Conservation (phyloP, 2,888 invertebrate genomes). For the Pomacea canaliculata region DNA sequence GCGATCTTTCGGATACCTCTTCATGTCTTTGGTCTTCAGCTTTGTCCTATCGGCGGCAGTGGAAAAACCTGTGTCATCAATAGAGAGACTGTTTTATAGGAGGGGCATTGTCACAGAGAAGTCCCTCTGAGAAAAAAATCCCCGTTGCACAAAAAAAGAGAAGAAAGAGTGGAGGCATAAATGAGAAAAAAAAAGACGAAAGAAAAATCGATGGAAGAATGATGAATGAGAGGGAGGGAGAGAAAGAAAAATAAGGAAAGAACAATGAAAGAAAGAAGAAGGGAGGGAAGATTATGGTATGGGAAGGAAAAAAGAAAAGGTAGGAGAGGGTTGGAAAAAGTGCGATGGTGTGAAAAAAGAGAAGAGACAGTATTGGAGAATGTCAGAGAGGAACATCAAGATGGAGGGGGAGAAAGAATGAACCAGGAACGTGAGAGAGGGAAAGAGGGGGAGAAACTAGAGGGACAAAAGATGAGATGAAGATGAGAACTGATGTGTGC, state of each 20-base stretch:
- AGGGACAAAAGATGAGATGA: too few relatives aligned
- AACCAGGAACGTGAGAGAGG: too few relatives aligned
- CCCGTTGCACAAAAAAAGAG: too few relatives aligned
- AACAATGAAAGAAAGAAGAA: neutral
- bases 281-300: neutral
- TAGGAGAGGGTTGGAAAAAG: too few relatives aligned
- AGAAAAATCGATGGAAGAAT: neutral
- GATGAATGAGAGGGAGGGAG: neutral
- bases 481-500: too few relatives aligned
- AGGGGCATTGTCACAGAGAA: neutral
- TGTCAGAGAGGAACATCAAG: too few relatives aligned
- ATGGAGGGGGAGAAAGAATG: too few relatives aligned
- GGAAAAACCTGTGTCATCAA: constrained; percentile 8
- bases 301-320: neutral
- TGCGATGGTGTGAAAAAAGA: too few relatives aligned
- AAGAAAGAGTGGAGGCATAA: too few relatives aligned
- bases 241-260: neutral
- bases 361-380: too few relatives aligned
- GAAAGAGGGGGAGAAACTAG: too few relatives aligned
- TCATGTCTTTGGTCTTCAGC: constrained; percentile 14
- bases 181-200: too few relatives aligned
- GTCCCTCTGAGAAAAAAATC: neutral
- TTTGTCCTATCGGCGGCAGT: constrained; percentile 19
- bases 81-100: constrained; percentile 7
- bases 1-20: constrained; percentile 10